Conservation (phyloP, 2,888 invertebrate species). For the Diabrotica balteata region DNA sequence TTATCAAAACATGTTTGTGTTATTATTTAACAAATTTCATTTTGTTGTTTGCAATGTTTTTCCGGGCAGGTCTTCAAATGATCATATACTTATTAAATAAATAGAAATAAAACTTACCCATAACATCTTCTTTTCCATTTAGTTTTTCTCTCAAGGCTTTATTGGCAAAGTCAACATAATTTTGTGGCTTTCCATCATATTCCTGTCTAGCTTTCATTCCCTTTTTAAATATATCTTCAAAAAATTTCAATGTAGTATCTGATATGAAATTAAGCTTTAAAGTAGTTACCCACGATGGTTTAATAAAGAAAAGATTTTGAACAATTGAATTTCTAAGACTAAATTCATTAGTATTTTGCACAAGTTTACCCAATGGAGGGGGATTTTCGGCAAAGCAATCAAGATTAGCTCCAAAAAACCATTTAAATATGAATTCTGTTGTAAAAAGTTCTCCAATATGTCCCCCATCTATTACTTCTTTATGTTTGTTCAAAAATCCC, state of each 20-base stretch:
- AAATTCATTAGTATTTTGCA: slow-evolving; percentile 51
- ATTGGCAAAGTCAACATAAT: slow-evolving; percentile 63
- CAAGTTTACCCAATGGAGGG: slow-evolving; percentile 55
- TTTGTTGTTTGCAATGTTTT: no score
- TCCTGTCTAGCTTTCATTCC: slow-evolving; percentile 44
- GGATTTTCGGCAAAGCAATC: slow-evolving; percentile 54
- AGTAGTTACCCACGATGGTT: slow-evolving; percentile 40
- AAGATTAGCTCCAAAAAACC: slow-evolving; percentile 60
- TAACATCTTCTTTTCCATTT: no score
- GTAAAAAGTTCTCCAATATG: slow-evolving; percentile 56
- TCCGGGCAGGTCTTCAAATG: no score
- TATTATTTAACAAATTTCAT: no score
- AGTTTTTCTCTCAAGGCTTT: not conserved
- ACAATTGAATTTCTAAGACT: slow-evolving; percentile 43
- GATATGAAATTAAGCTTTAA: slow-evolving; percentile 49
- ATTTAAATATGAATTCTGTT: slow-evolving; percentile 60
- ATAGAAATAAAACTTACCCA: no score
- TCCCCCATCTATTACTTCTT: slow-evolving; percentile 46
- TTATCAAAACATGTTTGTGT: no score
- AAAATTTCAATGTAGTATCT: slow-evolving; percentile 42
- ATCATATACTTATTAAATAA: no score
- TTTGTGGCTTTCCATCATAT: slow-evolving; percentile 58
- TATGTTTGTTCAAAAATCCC: slow-evolving; percentile 5
- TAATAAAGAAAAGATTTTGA: slow-evolving; percentile 46
- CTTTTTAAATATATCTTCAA: slow-evolving; percentile 48